Evolutionary conservation across 2,113 vertebrate species (phyloP).

Genomic region (Microcebus lehilahytsara): DNA sequence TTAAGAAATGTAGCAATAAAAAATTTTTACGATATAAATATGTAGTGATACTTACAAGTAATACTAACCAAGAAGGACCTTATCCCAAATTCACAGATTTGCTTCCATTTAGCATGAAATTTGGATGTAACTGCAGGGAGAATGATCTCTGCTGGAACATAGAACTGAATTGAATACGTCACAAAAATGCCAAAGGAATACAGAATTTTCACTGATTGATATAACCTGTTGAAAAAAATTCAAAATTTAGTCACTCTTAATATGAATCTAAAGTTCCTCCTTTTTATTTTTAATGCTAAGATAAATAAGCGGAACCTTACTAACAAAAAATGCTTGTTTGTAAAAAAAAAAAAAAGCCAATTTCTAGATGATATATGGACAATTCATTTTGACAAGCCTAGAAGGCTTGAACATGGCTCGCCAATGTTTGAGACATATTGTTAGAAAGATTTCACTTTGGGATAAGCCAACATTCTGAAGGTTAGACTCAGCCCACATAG

Average conservation of each 20-base stretch:
- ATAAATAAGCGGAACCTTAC: not conserved
- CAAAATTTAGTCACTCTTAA: constrained; percentile 5
- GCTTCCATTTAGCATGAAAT: constrained; percentile 85
- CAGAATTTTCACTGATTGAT: constrained; percentile 91
- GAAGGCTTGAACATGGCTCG: not conserved
- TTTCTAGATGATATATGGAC: not conserved
- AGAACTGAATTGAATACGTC: constrained; percentile 93
- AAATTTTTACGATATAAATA: not conserved
- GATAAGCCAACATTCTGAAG: not conserved
- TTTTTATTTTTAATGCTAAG: constrained; percentile 7
- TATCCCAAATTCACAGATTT: constrained; percentile 81
- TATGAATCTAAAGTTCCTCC: not conserved
- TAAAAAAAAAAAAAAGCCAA: not conserved
- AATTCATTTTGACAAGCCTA: not conserved
- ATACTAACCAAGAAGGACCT: constrained; percentile 86
- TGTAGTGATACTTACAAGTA: constrained; percentile 89
- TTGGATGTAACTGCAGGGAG: constrained; percentile 84
- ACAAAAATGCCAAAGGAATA: constrained; percentile 94
- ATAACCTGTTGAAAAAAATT: constrained; percentile 85
- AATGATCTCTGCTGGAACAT: constrained; percentile 92
- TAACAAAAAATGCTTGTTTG: not conserved
- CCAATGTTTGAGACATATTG: not conserved
- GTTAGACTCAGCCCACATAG: not conserved
- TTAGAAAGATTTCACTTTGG: not conserved
- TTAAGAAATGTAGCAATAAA: constrained; percentile 23